Percentiles rank a stretch among this genome's conserved stretches.
Conservation (phyloP, 2,888 invertebrate genomes). For the Cephalotes varians region DNA sequence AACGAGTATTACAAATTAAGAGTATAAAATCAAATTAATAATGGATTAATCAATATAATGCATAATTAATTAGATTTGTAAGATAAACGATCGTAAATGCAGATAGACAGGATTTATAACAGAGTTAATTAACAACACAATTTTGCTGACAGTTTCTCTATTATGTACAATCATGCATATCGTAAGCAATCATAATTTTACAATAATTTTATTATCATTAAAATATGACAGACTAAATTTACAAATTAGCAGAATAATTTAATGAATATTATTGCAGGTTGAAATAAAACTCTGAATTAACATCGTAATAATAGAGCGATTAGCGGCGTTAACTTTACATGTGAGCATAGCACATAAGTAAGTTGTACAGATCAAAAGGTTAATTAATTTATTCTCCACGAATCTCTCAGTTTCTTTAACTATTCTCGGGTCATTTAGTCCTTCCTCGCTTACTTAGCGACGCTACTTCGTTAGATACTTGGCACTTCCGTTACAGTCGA, state of each 20-base stretch:
- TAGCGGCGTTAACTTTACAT: neutral
- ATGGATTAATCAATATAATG: neutral
- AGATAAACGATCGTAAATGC: neutral
- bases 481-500: conserved; percentile 80
- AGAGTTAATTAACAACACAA: neutral
- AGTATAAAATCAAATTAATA: neutral
- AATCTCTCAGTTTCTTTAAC: conserved; percentile 44
- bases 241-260: neutral
- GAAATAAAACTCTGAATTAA: neutral
- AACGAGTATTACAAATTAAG: neutral
- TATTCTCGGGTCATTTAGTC: conserved; percentile 60
- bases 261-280: neutral
- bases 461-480: conserved; percentile 65
- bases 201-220: neutral
- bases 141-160: neutral
- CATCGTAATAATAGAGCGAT: neutral
- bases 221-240: conserved; percentile 5
- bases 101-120: neutral
- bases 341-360: neutral
- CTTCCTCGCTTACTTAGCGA: conserved; percentile 53
- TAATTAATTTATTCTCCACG: conserved; percentile 27
- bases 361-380: neutral
- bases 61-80: neutral
- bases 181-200: neutral
- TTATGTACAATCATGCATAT: neutral